Evolutionary conservation across 2,113 vertebrate genomes (phyloP).

Genomic region (Aspiorhynchus laticeps): DNA sequence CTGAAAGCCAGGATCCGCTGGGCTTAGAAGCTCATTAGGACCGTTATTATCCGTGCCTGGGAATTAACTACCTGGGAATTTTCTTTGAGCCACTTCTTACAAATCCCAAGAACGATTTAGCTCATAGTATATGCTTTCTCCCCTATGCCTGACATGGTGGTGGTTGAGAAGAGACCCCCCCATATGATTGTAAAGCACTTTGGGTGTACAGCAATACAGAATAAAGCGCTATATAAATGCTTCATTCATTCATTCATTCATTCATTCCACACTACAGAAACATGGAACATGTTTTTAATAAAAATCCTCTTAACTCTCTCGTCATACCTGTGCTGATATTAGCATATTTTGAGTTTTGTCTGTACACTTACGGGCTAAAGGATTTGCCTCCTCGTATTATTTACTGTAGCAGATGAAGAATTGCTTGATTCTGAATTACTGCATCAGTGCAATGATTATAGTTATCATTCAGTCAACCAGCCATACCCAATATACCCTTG

Average conservation of each 20-base stretch:
- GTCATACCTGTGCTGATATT: background rate
- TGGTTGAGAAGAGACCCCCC: too few relatives aligned
- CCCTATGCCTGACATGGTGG: too few relatives aligned
- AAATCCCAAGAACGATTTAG: conserved; percentile 38
- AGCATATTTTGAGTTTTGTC: conserved; percentile 24
- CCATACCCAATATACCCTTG: background rate
- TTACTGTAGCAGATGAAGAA: background rate
- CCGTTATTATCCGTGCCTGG: conserved; percentile 38
- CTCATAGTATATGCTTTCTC: conserved; percentile 15
- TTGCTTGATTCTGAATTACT: background rate
- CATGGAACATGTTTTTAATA: conserved; percentile 4
- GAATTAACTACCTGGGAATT: conserved; percentile 55
- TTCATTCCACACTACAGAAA: conserved; percentile 5
- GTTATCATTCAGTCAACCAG: background rate
- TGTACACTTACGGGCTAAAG: background rate
- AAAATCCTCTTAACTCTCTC: conserved; percentile 44
- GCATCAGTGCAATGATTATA: background rate
- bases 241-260: too few relatives aligned
- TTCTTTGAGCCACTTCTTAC: conserved; percentile 32
- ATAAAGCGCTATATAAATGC: too few relatives aligned
- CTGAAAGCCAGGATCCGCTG: conserved; percentile 32
- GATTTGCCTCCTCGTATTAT: background rate
- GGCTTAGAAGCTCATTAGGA: conserved; percentile 53
- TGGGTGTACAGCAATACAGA: too few relatives aligned
- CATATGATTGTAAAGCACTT: too few relatives aligned